Evolutionary conservation across 2,888 invertebrate species (phyloP), one percentile per base, ranked within the genome.

Genomic region (Drosophila quinaria): DNA sequence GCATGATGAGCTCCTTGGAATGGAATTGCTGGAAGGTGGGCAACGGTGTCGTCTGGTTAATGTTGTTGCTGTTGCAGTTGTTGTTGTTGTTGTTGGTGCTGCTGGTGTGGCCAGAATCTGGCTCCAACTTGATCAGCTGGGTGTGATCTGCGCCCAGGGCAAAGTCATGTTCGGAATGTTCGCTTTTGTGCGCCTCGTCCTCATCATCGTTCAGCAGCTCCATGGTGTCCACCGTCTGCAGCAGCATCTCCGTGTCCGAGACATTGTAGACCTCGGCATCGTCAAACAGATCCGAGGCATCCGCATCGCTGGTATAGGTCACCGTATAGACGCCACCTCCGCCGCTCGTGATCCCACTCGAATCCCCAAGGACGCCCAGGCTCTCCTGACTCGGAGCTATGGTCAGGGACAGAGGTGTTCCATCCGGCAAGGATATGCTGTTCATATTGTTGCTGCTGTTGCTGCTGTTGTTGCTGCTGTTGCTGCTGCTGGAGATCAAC

Each of bases 1-100:
- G 92, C 78, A 93, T 90, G 66, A 93, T 91, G 67, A 93, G 91
- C 83, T 93, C 93, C 84, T 93, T 93, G 81, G 94, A 94, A 92
- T 96, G 96, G 96, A 91, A 96, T 96, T 69, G 97, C 96, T 87
- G 96, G 96, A 92, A 97, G 96, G 92, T 97, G 96, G 22, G 97
- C 96, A 80, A 96, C 92, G 67, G 96, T 96, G 93, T 97, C 96
- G 96, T 15, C 96, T 70, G 47, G 22, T 54, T 85, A 11, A 63
- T 10, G 31, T 47, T 74, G 52, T 37, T 65, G 54, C 3, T 72
- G 39, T 6, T 64, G 33, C 15, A 29, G 31, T 4, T 72, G 39
- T 6, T 64, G 33, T 25, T 41, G 31, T 39, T 60, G 60, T 4
- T 67, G 37, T 8, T 42, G 25, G 17, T 58, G 60, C 13, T 63